A percentile compares a stretch with the other conserved stretches of the same genome.
phyloP scores from a whole-genome alignment of 2,113 vertebrate genomes.

The Chaetura pelagica region DNA sequence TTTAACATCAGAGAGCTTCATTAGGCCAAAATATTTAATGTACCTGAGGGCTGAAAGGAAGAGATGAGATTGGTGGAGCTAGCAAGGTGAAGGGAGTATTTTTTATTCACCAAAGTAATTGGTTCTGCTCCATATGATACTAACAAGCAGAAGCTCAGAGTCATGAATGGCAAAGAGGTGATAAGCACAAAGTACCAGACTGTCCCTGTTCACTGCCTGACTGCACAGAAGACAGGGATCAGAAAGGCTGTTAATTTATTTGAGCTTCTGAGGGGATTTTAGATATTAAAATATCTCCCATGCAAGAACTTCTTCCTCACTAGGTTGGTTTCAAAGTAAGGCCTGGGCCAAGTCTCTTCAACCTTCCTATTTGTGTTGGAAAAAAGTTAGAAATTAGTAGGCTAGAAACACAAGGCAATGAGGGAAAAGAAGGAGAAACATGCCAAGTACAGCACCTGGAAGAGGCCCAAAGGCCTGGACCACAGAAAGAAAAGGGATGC shows the following conservation, averaged over 20 bases:
- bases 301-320: not conserved
- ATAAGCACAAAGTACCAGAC: not conserved
- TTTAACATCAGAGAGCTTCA: conserved; percentile 61
- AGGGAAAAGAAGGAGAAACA: not conserved
- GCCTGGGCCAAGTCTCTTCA: not conserved
- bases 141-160: not conserved
- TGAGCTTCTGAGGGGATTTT: not conserved
- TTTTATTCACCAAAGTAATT: not conserved
- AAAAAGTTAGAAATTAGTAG: not conserved
- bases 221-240: not conserved
- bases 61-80: not conserved
- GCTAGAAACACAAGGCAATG: not conserved
- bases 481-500: not conserved
- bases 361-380: not conserved
- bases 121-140: not conserved
- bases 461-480: not conserved
- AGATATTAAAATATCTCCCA: not conserved
- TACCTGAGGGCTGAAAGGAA: not conserved
- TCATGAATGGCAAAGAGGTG: not conserved
- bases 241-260: not conserved
- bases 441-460: not conserved
- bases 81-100: not conserved
- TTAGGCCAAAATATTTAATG: conserved; percentile 43
- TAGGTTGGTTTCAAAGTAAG: not conserved
- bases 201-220: not conserved